Evolutionary conservation across 2,113 vertebrate genomes (phyloP), one percentile per base, ranked within the genome.

Genomic region (Malurus alboscapulatus): DNA sequence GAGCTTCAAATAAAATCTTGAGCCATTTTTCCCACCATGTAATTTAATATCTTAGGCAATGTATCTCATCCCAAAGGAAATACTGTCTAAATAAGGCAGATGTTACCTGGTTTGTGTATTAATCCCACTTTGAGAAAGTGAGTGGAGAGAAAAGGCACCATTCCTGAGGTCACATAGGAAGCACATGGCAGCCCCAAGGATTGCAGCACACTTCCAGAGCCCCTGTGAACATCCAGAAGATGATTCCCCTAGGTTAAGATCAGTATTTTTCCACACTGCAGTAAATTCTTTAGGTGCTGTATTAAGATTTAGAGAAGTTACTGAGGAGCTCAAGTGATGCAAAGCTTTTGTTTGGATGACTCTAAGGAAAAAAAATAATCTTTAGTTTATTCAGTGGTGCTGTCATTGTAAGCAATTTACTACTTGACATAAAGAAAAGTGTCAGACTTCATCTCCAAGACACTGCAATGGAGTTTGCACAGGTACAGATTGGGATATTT

Each of bases 381-480:
- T 77, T 68, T 8, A 17, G 17, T 80, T 90, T 85, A 55, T 80
- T 71, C 44, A 36, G 13, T 55, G 54, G 47, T 71, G 34, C 32
- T 92, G 76, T 75, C 69, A 80, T 44, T 75, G 76, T 65, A 55
- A 80, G 65, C 32, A 59, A n/a, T 66, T 88, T 86, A 59, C 65
- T 77, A 5, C 25, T 72, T 74, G 59, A 38, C 55, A 34, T 61
- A 59, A 88, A 88, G 68, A 92, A 63, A 61, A 74, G n/a, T 53
- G 36, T 87, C 62, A 62, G 76, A 32, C 38, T 71, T 69, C 66
- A 42, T 66, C 38, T 87, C 22, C 21, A 40, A 80, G 50, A 30
- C 71, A n/a, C 20, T 53, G 36, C 34, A 45, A 3, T 54, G 36
- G 61, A 4, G 50, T 89, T 88, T 87, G 34, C 67, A 25, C 48